Conservation (phyloP, 2,888 invertebrate species). For the Rotaria sp. region DNA sequence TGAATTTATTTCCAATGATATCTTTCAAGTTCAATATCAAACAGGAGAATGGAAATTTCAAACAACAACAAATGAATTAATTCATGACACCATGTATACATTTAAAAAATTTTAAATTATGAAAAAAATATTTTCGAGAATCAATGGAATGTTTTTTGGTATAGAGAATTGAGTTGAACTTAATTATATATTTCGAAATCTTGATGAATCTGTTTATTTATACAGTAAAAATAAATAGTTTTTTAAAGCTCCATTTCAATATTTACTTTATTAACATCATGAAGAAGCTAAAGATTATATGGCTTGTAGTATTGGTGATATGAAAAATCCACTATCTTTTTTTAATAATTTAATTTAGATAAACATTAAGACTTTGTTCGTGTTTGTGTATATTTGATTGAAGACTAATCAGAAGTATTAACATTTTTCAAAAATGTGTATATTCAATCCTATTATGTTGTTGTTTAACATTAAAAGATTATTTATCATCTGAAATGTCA, state of each 20-base stretch:
- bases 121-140: slow-evolving; percentile 33
- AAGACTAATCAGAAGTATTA: slow-evolving; percentile 37
- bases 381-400: slow-evolving; percentile 38
- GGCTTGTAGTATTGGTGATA: neutral
- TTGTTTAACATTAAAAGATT: slow-evolving; percentile 38
- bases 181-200: slow-evolving; percentile 34
- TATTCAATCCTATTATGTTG: slow-evolving; percentile 36
- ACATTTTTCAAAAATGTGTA: slow-evolving; percentile 16
- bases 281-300: neutral
- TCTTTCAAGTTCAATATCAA: neutral
- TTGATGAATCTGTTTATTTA: slow-evolving; percentile 32
- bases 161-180: slow-evolving; percentile 32
- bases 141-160: slow-evolving; percentile 29
- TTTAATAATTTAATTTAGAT: slow-evolving; percentile 35
- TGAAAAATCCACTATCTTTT: too few relatives aligned
- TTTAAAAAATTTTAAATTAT: slow-evolving; percentile 37
- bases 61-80: slow-evolving; percentile 37
- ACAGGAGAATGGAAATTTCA: slow-evolving; percentile 34
- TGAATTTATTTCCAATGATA: neutral
- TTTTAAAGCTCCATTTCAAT: slow-evolving; percentile 32
- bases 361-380: slow-evolving; percentile 30
- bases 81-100: slow-evolving; percentile 39
- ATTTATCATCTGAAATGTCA: slow-evolving; percentile 35
- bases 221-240: slow-evolving; percentile 29
- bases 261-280: slow-evolving; percentile 29